Evolutionary conservation across 2,797 vertebrate species (phyloP).

Genomic region (Neostethus bicornis): DNA sequence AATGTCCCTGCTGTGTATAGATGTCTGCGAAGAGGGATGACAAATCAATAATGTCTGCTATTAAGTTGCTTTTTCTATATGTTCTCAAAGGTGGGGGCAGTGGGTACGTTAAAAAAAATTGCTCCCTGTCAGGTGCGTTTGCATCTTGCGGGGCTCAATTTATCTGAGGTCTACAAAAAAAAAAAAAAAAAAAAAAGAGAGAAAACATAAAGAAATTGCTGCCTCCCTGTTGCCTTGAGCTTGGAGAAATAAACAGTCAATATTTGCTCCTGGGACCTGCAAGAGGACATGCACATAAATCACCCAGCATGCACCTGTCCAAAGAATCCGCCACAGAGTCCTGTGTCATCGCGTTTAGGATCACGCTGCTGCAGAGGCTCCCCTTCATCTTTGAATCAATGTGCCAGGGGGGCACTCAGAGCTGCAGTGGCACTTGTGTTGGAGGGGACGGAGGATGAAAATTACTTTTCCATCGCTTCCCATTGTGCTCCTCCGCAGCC

Average conservation of each 20-base stretch:
- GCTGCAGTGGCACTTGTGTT: constrained; percentile 42
- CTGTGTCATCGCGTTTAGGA: constrained; percentile 81
- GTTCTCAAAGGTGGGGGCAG: constrained; percentile 32
- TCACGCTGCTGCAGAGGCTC: constrained; percentile 67
- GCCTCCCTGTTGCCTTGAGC: constrained; percentile 79
- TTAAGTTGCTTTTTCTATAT: constrained; percentile 51
- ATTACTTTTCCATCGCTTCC: constrained; percentile 68
- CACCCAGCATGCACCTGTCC: constrained; percentile 83
- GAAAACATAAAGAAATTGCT: constrained; percentile 80
- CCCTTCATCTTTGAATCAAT: constrained; percentile 77
- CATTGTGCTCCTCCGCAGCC: constrained; percentile 37
- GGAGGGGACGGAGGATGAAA: constrained; percentile 50
- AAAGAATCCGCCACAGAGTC: constrained; percentile 75
- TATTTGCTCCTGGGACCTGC: constrained; percentile 80
- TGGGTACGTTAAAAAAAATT: constrained; percentile 47
- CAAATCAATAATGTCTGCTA: constrained; percentile 75
- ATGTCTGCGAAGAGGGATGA: constrained; percentile 64
- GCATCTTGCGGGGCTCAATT: constrained; percentile 81
- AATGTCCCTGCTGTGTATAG: constrained; percentile 68
- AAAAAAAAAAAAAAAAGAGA: constrained; percentile 35
- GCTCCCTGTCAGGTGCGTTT: constrained; percentile 74
- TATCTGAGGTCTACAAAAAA: constrained; percentile 71
- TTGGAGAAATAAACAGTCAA: constrained; percentile 82
- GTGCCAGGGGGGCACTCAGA: constrained; percentile 61
- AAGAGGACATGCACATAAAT: constrained; percentile 79